Conservation (phyloP, 2,113 vertebrate species). For the Hippocampus comes region DNA sequence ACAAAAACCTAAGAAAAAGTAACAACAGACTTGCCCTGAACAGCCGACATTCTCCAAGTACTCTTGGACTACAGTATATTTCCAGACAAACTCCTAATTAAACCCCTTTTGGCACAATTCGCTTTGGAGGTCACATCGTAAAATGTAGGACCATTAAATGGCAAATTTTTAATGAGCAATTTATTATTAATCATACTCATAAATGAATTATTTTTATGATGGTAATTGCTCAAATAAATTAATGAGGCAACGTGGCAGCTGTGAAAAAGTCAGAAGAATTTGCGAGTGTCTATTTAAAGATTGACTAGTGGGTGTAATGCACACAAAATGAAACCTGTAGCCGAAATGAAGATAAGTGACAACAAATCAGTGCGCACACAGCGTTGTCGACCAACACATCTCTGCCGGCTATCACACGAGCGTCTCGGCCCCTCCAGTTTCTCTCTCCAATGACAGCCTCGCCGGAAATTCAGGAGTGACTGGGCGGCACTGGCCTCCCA, state of each 20-base stretch:
- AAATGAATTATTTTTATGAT: neutral
- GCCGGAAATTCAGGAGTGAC: constrained; percentile 46
- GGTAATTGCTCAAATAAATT: constrained; percentile 3
- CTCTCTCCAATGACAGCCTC: constrained; percentile 38
- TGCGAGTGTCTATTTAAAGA: constrained; percentile 25
- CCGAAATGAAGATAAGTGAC: constrained; percentile 30
- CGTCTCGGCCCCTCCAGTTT: constrained; percentile 35
- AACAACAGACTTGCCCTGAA: too few species aligned
- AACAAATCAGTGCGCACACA: constrained; percentile 21
- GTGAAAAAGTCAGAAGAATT: constrained; percentile 4
- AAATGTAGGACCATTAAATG: neutral
- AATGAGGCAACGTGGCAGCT: neutral
- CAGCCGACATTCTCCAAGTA: too few species aligned
- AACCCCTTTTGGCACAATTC: neutral
- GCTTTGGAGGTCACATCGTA: neutral
- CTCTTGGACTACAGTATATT: too few species aligned
- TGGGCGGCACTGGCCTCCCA: constrained; percentile 23
- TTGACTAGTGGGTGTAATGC: constrained; percentile 19
- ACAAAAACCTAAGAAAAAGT: too few species aligned
- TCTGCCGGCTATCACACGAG: constrained; percentile 12
- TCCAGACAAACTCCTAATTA: neutral
- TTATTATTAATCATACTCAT: constrained; percentile 3
- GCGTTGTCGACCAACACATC: constrained; percentile 48
- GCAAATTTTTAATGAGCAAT: neutral
- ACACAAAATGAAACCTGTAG: constrained; percentile 35